phyloP scores from a whole-genome alignment of 2,797 vertebrate genomes.

The Helostoma temminkii region DNA sequence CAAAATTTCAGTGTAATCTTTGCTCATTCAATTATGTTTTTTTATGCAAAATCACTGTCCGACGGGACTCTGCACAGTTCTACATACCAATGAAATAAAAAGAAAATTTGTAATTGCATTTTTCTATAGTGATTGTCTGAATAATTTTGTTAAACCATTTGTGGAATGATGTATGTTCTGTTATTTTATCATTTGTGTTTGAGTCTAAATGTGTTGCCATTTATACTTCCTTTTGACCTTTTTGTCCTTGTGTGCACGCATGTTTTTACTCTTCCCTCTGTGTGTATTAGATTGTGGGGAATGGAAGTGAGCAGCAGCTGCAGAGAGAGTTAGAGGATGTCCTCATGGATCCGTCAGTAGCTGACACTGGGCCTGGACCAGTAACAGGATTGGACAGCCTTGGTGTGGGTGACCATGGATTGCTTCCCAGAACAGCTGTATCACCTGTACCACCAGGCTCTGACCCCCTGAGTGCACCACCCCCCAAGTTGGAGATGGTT shows the following conservation, averaged over 20 bases:
- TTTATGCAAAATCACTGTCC: slow-evolving; percentile 7
- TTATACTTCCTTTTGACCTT: slow-evolving; percentile 20
- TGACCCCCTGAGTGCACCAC: slow-evolving; percentile 83
- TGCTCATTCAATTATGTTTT: slow-evolving; percentile 10
- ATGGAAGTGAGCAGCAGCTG: slow-evolving; percentile 98
- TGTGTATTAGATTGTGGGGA: slow-evolving; percentile 92
- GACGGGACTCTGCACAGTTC: slow-evolving; percentile 9
- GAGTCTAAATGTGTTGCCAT: slow-evolving; percentile 1
- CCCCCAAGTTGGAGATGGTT: slow-evolving; percentile 91
- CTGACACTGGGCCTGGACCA: slow-evolving; percentile 81
- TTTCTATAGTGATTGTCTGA: slow-evolving; percentile 9
- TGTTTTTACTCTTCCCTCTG: slow-evolving; percentile 29
- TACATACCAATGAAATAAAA: not conserved
- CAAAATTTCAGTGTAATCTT: slow-evolving; percentile 12
- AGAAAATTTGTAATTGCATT: not conserved
- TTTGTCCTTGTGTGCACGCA: slow-evolving; percentile 22
- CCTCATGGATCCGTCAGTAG: slow-evolving; percentile 94
- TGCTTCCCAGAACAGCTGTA: slow-evolving; percentile 77
- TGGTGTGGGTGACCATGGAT: slow-evolving; percentile 77
- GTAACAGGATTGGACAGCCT: slow-evolving; percentile 76
- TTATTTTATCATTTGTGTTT: not conserved
- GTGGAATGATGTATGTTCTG: not conserved
- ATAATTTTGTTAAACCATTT: slow-evolving; percentile 8
- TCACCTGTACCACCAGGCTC: slow-evolving; percentile 80
- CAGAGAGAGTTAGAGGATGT: slow-evolving; percentile 96